A percentile compares a stretch with the other conserved stretches of the same genome.
phyloP scores from a whole-genome alignment of 2,888 invertebrate species.

The Dynastes maya region DNA sequence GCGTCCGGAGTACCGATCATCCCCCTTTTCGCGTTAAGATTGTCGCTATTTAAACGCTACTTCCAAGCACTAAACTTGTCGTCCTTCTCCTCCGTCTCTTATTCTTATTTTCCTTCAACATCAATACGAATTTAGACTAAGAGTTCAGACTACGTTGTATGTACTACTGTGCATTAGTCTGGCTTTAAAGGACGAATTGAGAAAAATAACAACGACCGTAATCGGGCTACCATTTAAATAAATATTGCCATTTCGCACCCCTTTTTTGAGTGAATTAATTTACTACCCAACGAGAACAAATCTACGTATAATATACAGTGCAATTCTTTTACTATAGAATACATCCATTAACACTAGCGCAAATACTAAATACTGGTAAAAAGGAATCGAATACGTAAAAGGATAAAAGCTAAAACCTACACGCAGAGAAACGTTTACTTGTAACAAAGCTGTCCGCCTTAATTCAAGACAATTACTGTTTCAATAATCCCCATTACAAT shows the following conservation, averaged over 20 bases:
- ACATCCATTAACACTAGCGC: too few species aligned
- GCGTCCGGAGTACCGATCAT: conserved; percentile 56
- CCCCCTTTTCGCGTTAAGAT: conserved; percentile 43
- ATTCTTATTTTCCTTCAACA: conserved; percentile 9
- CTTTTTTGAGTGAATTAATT: conserved; percentile 47
- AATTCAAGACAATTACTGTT: too few species aligned
- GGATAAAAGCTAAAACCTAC: too few species aligned
- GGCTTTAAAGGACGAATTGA: conserved; percentile 51
- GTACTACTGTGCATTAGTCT: conserved; percentile 45
- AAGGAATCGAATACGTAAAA: too few species aligned
- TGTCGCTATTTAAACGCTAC: conserved; percentile 53
- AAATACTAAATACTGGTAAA: too few species aligned
- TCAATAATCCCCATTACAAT: too few species aligned
- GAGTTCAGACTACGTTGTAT: conserved; percentile 5
- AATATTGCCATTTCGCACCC: conserved; percentile 42
- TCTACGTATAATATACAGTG: not conserved
- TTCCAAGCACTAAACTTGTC: conserved; percentile 6
- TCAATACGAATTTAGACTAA: conserved; percentile 39
- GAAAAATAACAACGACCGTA: conserved; percentile 49
- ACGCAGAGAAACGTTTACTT: too few species aligned
- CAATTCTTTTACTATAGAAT: too few species aligned
- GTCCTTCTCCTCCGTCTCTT: conserved; percentile 1
- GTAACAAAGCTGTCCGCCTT: too few species aligned
- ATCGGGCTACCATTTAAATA: conserved; percentile 52
- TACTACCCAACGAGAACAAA: conserved; percentile 24